Conservation (phyloP, 64 coral and sea anemone genomes). For the Montipora efflorescens region DNA sequence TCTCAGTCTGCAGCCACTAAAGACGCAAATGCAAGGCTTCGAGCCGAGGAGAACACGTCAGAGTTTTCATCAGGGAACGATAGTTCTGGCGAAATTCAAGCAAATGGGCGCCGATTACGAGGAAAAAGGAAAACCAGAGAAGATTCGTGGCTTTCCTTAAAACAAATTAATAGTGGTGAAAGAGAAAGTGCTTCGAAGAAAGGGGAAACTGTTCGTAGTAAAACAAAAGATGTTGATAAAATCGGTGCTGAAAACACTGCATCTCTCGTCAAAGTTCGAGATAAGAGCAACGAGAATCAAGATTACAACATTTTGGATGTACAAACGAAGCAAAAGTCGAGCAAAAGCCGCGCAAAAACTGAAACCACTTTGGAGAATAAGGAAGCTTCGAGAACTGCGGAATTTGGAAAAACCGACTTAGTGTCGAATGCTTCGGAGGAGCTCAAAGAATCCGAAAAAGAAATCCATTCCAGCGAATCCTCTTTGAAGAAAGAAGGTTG, state of each 20-base stretch:
- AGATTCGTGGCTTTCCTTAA: conserved; percentile 38
- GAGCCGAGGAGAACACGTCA: conserved; percentile 16
- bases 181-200: conserved; percentile 33
- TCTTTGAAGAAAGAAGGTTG: conserved; percentile 17
- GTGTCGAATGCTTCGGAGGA: conserved; percentile 27
- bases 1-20: conserved; percentile 7
- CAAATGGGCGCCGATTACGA: conserved; percentile 34
- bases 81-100: conserved; percentile 56
- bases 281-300: conserved; percentile 23
- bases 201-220: conserved; percentile 23
- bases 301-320: conserved; percentile 36
- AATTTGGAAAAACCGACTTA: not conserved
- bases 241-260: not conserved
- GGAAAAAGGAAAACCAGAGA: conserved; percentile 49
- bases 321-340: conserved; percentile 21
- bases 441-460: conserved; percentile 37
- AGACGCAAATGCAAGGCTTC: not conserved
- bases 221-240: not conserved
- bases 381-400: conserved; percentile 12
- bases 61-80: conserved; percentile 67
- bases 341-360: conserved; percentile 11
- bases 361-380: conserved; percentile 9
- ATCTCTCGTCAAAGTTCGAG: conserved; percentile 14
- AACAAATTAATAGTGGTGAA: not conserved
- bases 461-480: conserved; percentile 32